Evolutionary conservation across 2,113 vertebrate genomes (phyloP).

Genomic region (Morone saxatilis): DNA sequence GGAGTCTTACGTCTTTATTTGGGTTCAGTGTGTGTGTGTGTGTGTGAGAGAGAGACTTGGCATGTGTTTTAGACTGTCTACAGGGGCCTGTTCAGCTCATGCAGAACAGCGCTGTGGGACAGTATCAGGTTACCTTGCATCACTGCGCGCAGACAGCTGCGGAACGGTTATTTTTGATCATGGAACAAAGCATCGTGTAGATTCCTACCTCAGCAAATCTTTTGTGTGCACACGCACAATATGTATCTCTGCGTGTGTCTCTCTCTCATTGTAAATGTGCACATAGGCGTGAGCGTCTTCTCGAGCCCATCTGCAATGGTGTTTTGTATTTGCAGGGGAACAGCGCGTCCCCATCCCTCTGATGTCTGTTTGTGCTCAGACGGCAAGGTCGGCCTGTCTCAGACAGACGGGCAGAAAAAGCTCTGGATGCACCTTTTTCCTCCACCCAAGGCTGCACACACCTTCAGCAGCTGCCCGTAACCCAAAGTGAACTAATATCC

Average conservation of each 20-base stretch:
- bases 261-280: background rate
- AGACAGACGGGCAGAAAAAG: slow-evolving; percentile 27
- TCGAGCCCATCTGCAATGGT: background rate
- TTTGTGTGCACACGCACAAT: slow-evolving; percentile 9
- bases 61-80: slow-evolving; percentile 41
- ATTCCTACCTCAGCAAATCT: slow-evolving; percentile 59
- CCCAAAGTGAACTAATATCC: slow-evolving; percentile 67
- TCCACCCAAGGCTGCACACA: slow-evolving; percentile 49
- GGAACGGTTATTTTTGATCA: slow-evolving; percentile 71
- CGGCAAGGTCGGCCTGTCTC: slow-evolving; percentile 59
- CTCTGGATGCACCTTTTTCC: slow-evolving; percentile 30
- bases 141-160: slow-evolving; percentile 64
- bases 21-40: background rate
- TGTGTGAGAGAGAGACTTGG: slow-evolving; percentile 15
- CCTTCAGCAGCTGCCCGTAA: slow-evolving; percentile 54
- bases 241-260: background rate
- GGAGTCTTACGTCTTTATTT: background rate
- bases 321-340: slow-evolving; percentile 34
- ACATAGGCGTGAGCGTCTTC: background rate
- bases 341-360: slow-evolving; percentile 48
- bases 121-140: slow-evolving; percentile 67
- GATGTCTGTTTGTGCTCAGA: slow-evolving; percentile 46
- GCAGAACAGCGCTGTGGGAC: slow-evolving; percentile 63
- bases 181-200: slow-evolving; percentile 48
- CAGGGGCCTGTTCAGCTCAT: slow-evolving; percentile 51